Evolutionary conservation across 2,113 vertebrate genomes (phyloP), one percentile per base, ranked within the genome.

Genomic region (Bufo bufo): DNA sequence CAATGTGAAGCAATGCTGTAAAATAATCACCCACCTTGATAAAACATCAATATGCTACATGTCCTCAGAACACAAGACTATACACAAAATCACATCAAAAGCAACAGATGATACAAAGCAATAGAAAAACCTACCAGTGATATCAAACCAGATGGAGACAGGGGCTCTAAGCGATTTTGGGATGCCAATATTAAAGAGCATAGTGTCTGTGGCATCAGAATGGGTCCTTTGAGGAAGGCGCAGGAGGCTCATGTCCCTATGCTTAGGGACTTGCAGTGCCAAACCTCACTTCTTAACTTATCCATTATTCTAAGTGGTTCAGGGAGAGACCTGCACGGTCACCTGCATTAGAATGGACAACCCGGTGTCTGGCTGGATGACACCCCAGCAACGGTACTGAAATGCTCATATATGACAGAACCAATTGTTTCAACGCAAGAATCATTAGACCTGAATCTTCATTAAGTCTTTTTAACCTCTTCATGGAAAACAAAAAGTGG

Each of bases 121-220:
- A 4, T 69, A 69, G 1, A 83, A 11, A 83, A 66, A 84, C 82
- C 63, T 84, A 84, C 82, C 82, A 13, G 82, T 71, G 47, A 84
- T 84, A 71, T 84, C 82, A 84, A 84, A 84, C 82, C 82, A 84
- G 65, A 84, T 71, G 6, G 82, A 84, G 50, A 84, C 82, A 8
- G 82, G 65, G 63, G 63, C 47, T 84, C 65, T 6, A 50, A 84
- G 47, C 0, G 82, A 71, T 33, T 54, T 84, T 7, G 63, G 33
- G 54, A 84, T 71, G n/a, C 82, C 82, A n/a, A 84, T 54, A 84
- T 84, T 84, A 54, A 71, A 84, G n/a, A 84, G 82, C 82, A 84
- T 84, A 49, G 63, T 4, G 63, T 52, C 63, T 0, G 43, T 23
- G 49, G 52, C 45, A 83, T 59, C 56, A 16, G 54, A 14, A 23